Base-by-base conservation (phyloP, 92 coral and sea anemone genomes). In the Actinostola sp. region DNA sequence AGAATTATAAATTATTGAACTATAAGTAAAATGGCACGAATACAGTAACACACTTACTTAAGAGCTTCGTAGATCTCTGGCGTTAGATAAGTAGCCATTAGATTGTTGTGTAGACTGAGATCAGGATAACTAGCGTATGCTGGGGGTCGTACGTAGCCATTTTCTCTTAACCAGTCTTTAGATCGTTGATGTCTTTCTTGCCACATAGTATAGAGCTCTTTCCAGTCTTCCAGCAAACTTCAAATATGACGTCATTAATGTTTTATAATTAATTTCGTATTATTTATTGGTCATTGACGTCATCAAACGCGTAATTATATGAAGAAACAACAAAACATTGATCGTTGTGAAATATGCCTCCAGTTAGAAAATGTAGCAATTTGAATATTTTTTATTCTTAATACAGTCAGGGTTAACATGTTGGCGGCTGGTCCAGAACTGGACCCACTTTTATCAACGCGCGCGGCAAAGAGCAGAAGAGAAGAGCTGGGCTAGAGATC, bases 1-100 rank as follows among this genome's bases (percentile, higher is more conserved):
- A n/a, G n/a, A n/a, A n/a, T n/a, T n/a, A n/a, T n/a, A n/a, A n/a
- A n/a, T n/a, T n/a, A n/a, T n/a, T n/a, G n/a, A n/a, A n/a, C n/a
- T n/a, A n/a, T n/a, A n/a, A n/a, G n/a, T n/a, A n/a, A n/a, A n/a
- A n/a, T n/a, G n/a, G n/a, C n/a, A n/a, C n/a, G n/a, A n/a, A n/a
- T n/a, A n/a, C n/a, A n/a, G n/a, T n/a, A n/a, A n/a, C n/a, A n/a
- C 7, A 1, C 80, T 39, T 82, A 89, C 96, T 89, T 89, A 17
- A 89, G 71, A n/a, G 63, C 38, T 26, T 86, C 80, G 63, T 90
- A 90, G 14, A 90, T 72, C 14, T 90, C 96, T 13, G 92, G 96
- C 0, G 87, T 75, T 1, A 90, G 81, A 42, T 90, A 71, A 3
- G 63, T 77, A 33, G 96, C 96, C 77, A 90, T 75, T 12, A 75